phyloP scores from a whole-genome alignment of 2,888 invertebrate genomes.

The Polydrusus cervinus region DNA sequence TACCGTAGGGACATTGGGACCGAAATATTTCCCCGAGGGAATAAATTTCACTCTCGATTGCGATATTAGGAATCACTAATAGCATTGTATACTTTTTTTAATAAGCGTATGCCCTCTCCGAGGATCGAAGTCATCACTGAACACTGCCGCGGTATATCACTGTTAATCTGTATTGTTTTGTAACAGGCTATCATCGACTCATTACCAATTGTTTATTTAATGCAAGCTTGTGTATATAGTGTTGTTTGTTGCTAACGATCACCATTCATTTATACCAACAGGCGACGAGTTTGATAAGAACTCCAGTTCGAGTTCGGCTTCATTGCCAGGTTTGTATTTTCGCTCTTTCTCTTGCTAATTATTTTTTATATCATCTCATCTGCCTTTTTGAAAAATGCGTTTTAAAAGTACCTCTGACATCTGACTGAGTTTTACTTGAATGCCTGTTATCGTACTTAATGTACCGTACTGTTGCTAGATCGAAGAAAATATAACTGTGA shows the following conservation, averaged over 20 bases:
- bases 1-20: no score
- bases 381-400: constrained; percentile 39
- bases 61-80: no score
- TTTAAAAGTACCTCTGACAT: constrained; percentile 13
- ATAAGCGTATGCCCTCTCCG: no score
- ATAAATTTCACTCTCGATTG: no score
- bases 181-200: constrained; percentile 26
- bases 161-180: constrained; percentile 27
- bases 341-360: constrained; percentile 58
- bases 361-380: constrained; percentile 60
- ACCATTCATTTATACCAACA: constrained; percentile 66
- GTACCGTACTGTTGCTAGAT: no score
- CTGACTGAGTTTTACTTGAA: background rate
- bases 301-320: constrained; percentile 81
- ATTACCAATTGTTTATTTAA: constrained; percentile 35
- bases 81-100: no score
- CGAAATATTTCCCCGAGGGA: no score
- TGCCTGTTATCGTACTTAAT: no score
- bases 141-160: no score
- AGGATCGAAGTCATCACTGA: no score
- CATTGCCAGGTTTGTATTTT: constrained; percentile 78
- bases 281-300: constrained; percentile 81
- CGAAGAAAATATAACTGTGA: no score
- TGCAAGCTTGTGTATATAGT: constrained; percentile 52
- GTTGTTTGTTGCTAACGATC: constrained; percentile 62